Evolutionary conservation across 1,140 invertebrate genomes (phyloP), one percentile per base, ranked within the genome.

Genomic region (Drosophila equinoxialis): DNA sequence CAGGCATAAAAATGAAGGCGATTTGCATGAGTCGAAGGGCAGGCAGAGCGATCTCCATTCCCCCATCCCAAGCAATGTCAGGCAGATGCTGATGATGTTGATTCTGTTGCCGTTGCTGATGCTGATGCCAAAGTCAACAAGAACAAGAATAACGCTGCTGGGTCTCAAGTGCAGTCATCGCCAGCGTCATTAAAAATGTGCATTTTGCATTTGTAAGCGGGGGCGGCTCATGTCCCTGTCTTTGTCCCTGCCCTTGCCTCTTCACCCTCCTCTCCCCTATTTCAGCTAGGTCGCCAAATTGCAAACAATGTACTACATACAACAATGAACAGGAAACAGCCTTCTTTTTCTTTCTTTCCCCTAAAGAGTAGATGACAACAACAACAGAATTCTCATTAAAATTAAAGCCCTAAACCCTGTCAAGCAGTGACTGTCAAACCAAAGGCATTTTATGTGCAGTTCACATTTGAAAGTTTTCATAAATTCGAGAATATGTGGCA

Each of bases 1-100:
- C 75, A 65, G 62, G 30, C 59, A 72, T 65, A 57, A 64, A 74
- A 55, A 64, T 71, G 72, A 6, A 67, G 64, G 63, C 68, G 78
- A 89, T 87, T 87, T 87, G 83, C 83, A 89, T 89, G 77, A 74
- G 77, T 67, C 83, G 84, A 87, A 87, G 83, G 84, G 69, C 83
- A 83, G 60, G 57, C 26, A 35, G 14, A 14, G 7, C n/a, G 30
- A 65, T 70, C 45, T 23, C 23, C 55, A 65, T 54, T 42, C 74
- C 62, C 10, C 37, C 65, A 71, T 23, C 20, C 20, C 20, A 23
- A 23, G 20, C 20, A 23, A 23, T 26, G 23, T 26, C 3, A 2
- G 23, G 3, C 41, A 76, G 55, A 64, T 41, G 66, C 65, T 48
- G 45, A 51, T 51, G 45, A 17, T 48, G 45, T 48, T 51, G 45